Percentiles rank a stretch among this genome's conserved stretches.
phyloP scores from a whole-genome alignment of 2,113 vertebrate genomes.

The Lepisosteus oculatus region DNA sequence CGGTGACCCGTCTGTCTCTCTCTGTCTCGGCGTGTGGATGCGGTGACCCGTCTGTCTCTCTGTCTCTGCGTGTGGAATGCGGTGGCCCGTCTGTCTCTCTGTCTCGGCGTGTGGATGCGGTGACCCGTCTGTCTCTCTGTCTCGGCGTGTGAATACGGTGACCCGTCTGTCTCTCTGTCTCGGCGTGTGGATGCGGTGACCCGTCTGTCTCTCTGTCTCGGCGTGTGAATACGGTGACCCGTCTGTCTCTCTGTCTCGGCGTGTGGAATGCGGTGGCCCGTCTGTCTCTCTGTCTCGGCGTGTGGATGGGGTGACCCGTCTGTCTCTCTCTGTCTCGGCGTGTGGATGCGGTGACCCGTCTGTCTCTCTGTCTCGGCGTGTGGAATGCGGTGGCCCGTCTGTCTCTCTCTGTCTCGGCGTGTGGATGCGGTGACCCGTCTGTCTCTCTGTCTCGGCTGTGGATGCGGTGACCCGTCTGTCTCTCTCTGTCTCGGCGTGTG shows the following conservation, averaged over 20 bases:
- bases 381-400: neutral
- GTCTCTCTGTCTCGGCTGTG: too few species aligned
- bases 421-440: too few species aligned
- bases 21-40: too few species aligned
- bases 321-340: neutral
- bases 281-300: too few species aligned
- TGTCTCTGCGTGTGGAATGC: neutral
- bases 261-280: too few species aligned
- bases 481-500: neutral
- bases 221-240: neutral
- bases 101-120: too few species aligned
- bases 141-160: too few species aligned
- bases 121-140: neutral
- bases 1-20: neutral
- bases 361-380: too few species aligned
- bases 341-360: neutral
- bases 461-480: neutral
- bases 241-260: neutral
- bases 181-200: too few species aligned
- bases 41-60: neutral
- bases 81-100: too few species aligned
- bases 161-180: neutral
- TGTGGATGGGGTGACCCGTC: neutral
- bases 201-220: neutral
- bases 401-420: neutral